Evolutionary conservation across 2,888 invertebrate species (phyloP).

Genomic region (Drosophila melanocephala): DNA sequence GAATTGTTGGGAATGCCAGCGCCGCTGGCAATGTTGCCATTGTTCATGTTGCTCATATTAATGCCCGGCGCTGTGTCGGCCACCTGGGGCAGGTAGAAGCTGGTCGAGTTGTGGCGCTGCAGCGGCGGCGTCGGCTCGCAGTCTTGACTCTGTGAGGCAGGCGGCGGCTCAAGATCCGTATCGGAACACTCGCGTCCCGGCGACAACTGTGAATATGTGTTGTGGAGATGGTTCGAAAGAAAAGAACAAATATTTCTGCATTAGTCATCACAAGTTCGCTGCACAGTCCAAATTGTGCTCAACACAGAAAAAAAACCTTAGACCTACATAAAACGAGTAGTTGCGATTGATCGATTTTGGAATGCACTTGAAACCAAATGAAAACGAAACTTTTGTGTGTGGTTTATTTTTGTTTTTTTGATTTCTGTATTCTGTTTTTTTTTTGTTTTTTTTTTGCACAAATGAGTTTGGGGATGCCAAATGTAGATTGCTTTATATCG

Average conservation of each 20-base stretch:
- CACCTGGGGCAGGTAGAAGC: constrained; percentile 93
- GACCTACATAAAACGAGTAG: constrained; percentile 38
- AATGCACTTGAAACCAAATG: constrained; percentile 57
- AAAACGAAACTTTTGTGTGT: constrained; percentile 39
- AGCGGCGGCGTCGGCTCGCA: constrained; percentile 96
- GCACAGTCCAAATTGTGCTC: not conserved
- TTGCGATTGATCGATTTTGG: constrained; percentile 53
- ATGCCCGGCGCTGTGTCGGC: constrained; percentile 74
- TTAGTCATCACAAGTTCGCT: constrained; percentile 7
- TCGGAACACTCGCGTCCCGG: constrained; percentile 93
- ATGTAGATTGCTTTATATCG: constrained; percentile 8
- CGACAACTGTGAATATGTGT: constrained; percentile 89
- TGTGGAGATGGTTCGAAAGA: not conserved
- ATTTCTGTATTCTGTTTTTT: not conserved
- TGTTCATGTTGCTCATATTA: constrained; percentile 46
- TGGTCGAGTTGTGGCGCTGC: constrained; percentile 94
- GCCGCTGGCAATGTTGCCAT: constrained; percentile 76
- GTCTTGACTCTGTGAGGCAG: constrained; percentile 95
- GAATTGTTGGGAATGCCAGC: constrained; percentile 41
- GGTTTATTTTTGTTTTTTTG: not conserved
- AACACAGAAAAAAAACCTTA: constrained; percentile 44
- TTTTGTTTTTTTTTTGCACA: constrained; percentile 13
- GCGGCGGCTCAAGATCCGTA: constrained; percentile 95
- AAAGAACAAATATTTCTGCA: constrained; percentile 1
- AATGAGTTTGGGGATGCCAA: constrained; percentile 34